phyloP scores from a whole-genome alignment of 1,140 invertebrate genomes.

The Carposina sasakii region DNA sequence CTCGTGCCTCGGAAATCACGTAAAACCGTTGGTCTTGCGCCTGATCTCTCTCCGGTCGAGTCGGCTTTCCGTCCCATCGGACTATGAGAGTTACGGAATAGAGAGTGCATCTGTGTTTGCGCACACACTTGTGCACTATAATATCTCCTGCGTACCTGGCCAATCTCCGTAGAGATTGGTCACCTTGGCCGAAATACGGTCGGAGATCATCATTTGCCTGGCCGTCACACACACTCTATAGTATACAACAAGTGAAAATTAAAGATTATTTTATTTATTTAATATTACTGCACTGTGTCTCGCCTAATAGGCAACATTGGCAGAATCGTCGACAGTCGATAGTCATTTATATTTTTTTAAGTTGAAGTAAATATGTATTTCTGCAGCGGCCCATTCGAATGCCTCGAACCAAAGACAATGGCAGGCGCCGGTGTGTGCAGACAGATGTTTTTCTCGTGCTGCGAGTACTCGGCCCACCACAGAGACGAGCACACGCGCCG shows the following conservation, averaged over 20 bases:
- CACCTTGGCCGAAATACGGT: no score
- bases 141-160: no score
- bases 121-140: no score
- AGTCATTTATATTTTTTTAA: neutral
- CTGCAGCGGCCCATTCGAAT: conserved; percentile 56
- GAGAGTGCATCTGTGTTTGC: no score
- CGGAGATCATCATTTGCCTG: no score
- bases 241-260: neutral
- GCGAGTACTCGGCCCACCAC: conserved; percentile 57
- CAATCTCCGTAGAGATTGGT: no score
- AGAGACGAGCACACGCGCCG: conserved; percentile 55
- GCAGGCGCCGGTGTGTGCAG: conserved; percentile 41
- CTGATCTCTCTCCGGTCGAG: no score
- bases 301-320: neutral
- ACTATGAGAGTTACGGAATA: no score
- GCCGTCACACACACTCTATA: neutral
- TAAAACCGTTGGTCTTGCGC: no score
- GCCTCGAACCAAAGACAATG: conserved; percentile 40
- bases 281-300: neutral
- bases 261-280: conserved; percentile 2
- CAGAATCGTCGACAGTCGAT: neutral
- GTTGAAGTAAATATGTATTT: neutral
- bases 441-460: conserved; percentile 65
- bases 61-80: no score
- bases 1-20: no score